Evolutionary conservation across 2,888 invertebrate genomes (phyloP).

Genomic region (Caradrina kadenii): DNA sequence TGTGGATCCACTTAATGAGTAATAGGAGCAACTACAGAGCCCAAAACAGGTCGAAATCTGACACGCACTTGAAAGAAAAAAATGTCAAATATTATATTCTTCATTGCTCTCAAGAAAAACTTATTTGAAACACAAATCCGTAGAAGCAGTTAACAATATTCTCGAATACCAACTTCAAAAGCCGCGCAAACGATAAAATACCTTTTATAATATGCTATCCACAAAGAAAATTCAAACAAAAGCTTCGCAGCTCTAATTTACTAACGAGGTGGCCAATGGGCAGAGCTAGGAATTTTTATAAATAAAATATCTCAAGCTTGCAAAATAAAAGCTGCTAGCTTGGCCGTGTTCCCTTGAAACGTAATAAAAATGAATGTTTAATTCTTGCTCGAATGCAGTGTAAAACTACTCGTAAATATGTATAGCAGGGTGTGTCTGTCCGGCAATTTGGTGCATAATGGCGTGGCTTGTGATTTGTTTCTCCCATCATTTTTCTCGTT

Average conservation of each 20-base stretch:
- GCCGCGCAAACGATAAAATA: neutral
- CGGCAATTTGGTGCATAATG: neutral
- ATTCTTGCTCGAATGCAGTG: constrained; percentile 68
- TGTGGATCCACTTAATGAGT: no score
- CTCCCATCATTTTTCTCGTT: no score
- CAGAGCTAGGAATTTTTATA: constrained; percentile 50
- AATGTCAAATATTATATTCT: no score
- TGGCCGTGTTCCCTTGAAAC: constrained; percentile 65
- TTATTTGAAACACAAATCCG: no score
- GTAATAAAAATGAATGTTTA: constrained; percentile 75
- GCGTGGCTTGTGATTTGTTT: neutral
- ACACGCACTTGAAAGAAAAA: no score
- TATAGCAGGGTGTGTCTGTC: constrained; percentile 32
- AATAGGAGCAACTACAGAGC: no score
- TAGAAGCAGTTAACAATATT: neutral
- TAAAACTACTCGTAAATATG: constrained; percentile 40
- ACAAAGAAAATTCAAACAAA: constrained; percentile 25
- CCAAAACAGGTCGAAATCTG: no score
- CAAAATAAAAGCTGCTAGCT: constrained; percentile 64
- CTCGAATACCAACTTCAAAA: neutral
- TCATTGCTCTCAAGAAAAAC: no score
- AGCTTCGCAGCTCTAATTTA: constrained; percentile 41
- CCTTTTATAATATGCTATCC: constrained; percentile 7
- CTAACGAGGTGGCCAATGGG: constrained; percentile 53
- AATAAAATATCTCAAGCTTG: constrained; percentile 59